A percentile compares a stretch with the other conserved stretches of the same genome.
These are phyloP conservation scores for Penelope pileata DNA, from an alignment of 2,113 vertebrate genomes.

Conservation along the genomic window DNA sequence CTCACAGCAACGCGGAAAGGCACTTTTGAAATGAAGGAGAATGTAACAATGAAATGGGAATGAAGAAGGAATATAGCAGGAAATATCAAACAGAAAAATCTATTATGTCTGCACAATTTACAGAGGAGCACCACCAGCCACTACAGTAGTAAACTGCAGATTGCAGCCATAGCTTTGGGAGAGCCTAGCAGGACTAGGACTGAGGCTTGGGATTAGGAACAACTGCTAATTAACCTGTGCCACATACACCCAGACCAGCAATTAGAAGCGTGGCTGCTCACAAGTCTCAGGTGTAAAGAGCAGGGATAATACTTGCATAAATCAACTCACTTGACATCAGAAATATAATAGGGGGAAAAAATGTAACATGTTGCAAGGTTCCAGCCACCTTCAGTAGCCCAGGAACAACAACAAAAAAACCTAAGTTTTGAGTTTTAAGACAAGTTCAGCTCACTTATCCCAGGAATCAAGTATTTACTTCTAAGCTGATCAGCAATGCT, in stretches of 20 bases:
- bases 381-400: background rate
- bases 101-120: background rate
- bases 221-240: background rate
- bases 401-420: background rate
- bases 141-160: background rate
- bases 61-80: background rate
- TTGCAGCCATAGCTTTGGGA: background rate
- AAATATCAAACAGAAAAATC: background rate
- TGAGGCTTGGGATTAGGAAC: conserved; percentile 14
- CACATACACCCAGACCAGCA: background rate
- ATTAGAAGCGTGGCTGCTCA: background rate
- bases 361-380: background rate
- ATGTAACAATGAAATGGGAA: background rate
- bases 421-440: background rate
- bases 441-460: background rate
- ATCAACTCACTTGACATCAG: background rate
- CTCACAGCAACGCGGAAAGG: background rate
- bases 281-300: background rate
- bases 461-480: background rate
- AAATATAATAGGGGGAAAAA: background rate
- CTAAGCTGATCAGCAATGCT: background rate
- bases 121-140: background rate
- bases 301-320: background rate
- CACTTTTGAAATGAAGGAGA: background rate
- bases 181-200: background rate